Conservation (phyloP, 1,140 invertebrate genomes). For the Bombus terrestris region DNA sequence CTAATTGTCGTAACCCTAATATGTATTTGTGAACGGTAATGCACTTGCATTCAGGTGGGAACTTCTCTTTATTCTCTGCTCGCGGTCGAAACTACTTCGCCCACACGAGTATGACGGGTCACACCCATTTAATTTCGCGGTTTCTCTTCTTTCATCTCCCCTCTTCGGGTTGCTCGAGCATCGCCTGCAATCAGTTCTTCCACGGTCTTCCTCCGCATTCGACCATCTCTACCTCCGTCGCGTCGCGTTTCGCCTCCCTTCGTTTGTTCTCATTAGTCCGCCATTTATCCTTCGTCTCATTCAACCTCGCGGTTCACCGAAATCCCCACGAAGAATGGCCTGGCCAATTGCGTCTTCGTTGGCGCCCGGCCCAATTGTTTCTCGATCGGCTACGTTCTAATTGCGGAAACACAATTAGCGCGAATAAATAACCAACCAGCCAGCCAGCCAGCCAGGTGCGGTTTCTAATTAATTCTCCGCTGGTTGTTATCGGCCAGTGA, state of each 20-base stretch:
- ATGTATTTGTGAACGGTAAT: too few species aligned
- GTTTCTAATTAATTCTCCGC: slow-evolving; percentile 31
- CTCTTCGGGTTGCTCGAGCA: slow-evolving; percentile 46
- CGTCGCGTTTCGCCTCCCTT: neutral
- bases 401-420: slow-evolving; percentile 39
- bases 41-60: slow-evolving; percentile 12
- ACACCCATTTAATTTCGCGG: slow-evolving; percentile 71
- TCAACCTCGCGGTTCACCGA: neutral
- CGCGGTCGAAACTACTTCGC: slow-evolving; percentile 57
- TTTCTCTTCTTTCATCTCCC: slow-evolving; percentile 60
- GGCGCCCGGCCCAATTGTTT: neutral
- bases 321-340: slow-evolving; percentile 6
- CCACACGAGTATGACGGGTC: slow-evolving; percentile 69
- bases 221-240: neutral
- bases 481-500: slow-evolving; percentile 6
- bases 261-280: slow-evolving; percentile 47
- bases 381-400: slow-evolving; percentile 31
- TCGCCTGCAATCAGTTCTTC: slow-evolving; percentile 43
- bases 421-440: slow-evolving; percentile 4
- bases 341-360: slow-evolving; percentile 12
- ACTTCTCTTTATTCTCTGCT: slow-evolving; percentile 41
- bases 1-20: too few species aligned
- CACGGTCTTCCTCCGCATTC: slow-evolving; percentile 38
- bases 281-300: slow-evolving; percentile 42
- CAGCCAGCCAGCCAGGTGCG: neutral